These are phyloP conservation scores for Scaptomyza pallida DNA, from an alignment of 1,140 invertebrate species.

Conservation along the genomic window DNA sequence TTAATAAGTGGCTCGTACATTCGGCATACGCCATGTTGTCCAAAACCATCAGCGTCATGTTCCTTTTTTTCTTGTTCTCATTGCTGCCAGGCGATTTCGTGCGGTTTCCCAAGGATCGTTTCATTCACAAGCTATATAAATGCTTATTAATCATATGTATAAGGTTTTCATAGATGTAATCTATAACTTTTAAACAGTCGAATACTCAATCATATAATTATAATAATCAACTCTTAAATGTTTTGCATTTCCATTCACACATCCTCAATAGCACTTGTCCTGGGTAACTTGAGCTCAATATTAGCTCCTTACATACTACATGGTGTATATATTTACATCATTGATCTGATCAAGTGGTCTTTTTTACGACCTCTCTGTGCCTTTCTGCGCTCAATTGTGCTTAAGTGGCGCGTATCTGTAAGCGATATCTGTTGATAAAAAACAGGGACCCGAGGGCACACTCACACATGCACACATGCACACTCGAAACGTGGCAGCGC, in stretches of 20 bases:
- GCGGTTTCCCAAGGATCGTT: conserved; percentile 15
- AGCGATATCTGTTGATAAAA: conserved; percentile 74
- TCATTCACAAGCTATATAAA: too few species aligned
- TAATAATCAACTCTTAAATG: background rate
- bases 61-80: conserved; percentile 35
- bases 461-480: conserved; percentile 21
- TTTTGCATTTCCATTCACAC: conserved; percentile 4
- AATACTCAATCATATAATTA: background rate
- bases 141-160: background rate
- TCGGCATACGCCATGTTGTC: conserved; percentile 48
- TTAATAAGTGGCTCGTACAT: conserved; percentile 62
- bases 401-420: conserved; percentile 62
- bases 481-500: conserved; percentile 78
- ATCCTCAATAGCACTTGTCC: conserved; percentile 47
- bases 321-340: conserved; percentile 25
- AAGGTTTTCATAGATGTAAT: background rate
- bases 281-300: conserved; percentile 58
- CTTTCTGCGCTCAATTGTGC: conserved; percentile 40
- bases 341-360: conserved; percentile 58
- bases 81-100: conserved; percentile 26
- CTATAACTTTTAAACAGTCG: background rate
- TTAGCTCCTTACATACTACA: conserved; percentile 51
- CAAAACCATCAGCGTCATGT: conserved; percentile 32
- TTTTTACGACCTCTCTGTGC: conserved; percentile 1
- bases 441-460: conserved; percentile 49